These are phyloP conservation scores for human DNA, from an alignment of 2,113 vertebrate genomes.

Conservation along the genomic window DNA sequence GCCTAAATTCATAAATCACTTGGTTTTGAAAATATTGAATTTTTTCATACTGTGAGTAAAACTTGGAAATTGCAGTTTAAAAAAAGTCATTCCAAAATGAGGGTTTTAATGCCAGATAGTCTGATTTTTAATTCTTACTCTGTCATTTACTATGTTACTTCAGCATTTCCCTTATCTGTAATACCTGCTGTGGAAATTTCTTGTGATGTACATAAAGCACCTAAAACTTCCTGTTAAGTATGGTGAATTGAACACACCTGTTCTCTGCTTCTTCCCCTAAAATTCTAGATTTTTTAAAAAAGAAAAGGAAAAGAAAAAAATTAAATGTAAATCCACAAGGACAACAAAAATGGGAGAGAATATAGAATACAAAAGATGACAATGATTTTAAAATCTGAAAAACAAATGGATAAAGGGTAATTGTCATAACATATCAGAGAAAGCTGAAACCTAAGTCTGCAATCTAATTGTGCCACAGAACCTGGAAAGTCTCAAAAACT, in stretches of 20 bases:
- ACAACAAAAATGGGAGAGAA: background rate
- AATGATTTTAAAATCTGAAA: background rate
- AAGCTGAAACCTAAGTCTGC: background rate
- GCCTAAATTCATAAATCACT: conserved; percentile 33
- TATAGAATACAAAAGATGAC: background rate
- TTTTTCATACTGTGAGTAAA: conserved; percentile 33
- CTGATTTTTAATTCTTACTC: conserved; percentile 45
- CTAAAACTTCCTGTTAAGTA: conserved; percentile 40
- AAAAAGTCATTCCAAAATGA: background rate
- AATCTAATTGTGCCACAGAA: background rate
- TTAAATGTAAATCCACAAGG: background rate
- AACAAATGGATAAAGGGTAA: background rate
- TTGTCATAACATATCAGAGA: background rate
- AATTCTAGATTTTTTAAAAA: conserved; percentile 11
- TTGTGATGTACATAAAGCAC: conserved; percentile 40
- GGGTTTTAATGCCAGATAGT: background rate
- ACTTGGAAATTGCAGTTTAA: background rate
- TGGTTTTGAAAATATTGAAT: conserved; percentile 1
- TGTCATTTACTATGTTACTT: conserved; percentile 37
- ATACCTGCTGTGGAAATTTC: conserved; percentile 44
- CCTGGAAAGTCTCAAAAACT: background rate
- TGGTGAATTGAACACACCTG: conserved; percentile 41
- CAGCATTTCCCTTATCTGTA: conserved; percentile 10
- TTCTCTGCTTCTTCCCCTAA: conserved; percentile 2
- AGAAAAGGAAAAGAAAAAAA: background rate